phyloP scores from a whole-genome alignment of 2,888 invertebrate genomes.

The Syrista parreyssii region DNA sequence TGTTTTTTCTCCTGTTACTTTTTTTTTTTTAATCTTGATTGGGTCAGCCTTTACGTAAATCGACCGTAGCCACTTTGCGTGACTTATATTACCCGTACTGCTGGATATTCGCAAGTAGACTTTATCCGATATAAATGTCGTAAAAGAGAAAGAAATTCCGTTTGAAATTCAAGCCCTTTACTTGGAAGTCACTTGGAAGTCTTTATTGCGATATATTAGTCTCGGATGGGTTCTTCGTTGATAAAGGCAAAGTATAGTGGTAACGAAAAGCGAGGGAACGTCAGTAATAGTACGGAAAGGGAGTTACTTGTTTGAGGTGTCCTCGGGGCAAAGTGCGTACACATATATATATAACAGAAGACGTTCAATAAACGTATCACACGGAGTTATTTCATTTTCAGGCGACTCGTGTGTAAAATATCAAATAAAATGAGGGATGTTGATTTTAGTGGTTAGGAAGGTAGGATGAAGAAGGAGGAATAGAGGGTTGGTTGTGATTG shows the following conservation, averaged over 20 bases:
- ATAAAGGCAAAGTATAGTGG: not conserved
- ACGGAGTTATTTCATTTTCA: conserved; percentile 53
- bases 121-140: no score
- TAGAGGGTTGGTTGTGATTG: conserved; percentile 19
- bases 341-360: not conserved
- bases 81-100: no score
- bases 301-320: conserved; percentile 10
- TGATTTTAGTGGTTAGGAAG: conserved; percentile 51
- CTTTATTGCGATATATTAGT: not conserved
- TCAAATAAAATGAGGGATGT: conserved; percentile 59
- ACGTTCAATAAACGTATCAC: conserved; percentile 31
- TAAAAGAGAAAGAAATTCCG: no score
- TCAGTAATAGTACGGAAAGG: no score
- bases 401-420: conserved; percentile 57
- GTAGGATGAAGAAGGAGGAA: conserved; percentile 16
- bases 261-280: not conserved
- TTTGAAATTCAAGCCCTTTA: no score
- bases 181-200: no score
- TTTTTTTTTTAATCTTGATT: not conserved
- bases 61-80: no score
- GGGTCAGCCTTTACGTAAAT: no score
- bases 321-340: not conserved
- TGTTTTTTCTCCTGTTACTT: not conserved
- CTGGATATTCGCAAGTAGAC: no score
- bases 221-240: not conserved